Evolutionary conservation across 2,797 vertebrate species (phyloP), one percentile per base, ranked within the genome.

Genomic region (Gallinago nigripennis): DNA sequence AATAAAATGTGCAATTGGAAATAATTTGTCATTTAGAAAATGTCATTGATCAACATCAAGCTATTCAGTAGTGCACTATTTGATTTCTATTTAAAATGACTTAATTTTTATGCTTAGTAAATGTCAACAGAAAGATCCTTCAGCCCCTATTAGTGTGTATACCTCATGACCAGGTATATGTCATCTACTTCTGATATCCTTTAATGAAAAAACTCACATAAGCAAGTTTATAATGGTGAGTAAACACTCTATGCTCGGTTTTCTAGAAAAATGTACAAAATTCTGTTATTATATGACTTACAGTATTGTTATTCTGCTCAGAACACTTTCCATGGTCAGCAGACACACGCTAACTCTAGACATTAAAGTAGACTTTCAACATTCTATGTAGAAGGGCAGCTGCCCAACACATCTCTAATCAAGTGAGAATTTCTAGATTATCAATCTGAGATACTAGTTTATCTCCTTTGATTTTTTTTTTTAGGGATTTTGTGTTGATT

Each of bases 1-100:
- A 93, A 68, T 3, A 80, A 94, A 86, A 82, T 83, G 23, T 85
- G 17, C 25, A 93, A 64, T 43, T 95, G 82, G 41, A 95, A 92
- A 93, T 70, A 3, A 86, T 95, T 95, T 82, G 25, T 95, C 80
- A 77, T 64, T 93, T 88, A 48, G 46, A 88, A 93, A 73, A 23
- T 86, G n/a, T 53, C 65, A 83, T 50, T 82, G 46, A 92, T 76
- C 33, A 92, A 64, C 31, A 91, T 9, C 8, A 45, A 86, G 14
- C 27, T 94, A 64, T 72, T 92, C 27, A 71, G 17, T 14, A 91
- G 3, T 19, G 20, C 46, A 75, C 27, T 83, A 68, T 88, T 54
- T 85, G 8, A 61, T 84, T 83, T 89, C 33, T 91, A 57, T 46
- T 86, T 63, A 57, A 78, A 95, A 56, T 54, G 0, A 46, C 68